Evolutionary conservation across 2,888 invertebrate species (phyloP).

Genomic region (Drosophila atroscutellata): DNA sequence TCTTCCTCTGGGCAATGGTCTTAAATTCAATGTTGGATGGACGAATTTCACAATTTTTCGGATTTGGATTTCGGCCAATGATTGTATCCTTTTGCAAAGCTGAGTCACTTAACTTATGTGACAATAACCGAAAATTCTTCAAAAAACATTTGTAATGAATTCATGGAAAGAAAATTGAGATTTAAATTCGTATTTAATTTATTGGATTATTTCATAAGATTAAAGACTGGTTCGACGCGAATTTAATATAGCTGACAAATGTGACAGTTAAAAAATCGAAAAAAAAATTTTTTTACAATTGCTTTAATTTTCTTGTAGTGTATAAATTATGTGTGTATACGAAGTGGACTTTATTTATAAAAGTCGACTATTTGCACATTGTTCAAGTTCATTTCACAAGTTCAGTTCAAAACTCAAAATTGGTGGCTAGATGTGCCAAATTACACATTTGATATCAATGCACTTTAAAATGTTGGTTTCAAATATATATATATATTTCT

Average conservation of each 20-base stretch:
- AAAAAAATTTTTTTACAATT: neutral
- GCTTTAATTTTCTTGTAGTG: neutral
- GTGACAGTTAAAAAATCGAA: neutral
- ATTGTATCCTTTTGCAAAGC: neutral
- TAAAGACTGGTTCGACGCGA: neutral
- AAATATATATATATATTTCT: neutral
- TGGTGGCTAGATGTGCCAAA: neutral
- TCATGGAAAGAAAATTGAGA: neutral
- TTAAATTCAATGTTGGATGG: no score
- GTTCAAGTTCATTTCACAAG: no score
- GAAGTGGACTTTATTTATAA: neutral
- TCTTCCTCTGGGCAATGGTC: neutral
- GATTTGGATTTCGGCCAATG: no score
- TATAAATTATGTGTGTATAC: neutral
- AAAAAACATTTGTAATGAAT: neutral
- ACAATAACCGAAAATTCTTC: neutral
- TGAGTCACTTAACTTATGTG: neutral
- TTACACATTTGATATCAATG: neutral
- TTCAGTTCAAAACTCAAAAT: neutral
- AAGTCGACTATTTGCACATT: neutral
- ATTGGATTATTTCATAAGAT: neutral
- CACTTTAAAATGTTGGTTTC: neutral
- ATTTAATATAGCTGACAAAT: neutral
- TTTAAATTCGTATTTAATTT: neutral
- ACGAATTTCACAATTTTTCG: neutral